Evolutionary conservation across 2,888 invertebrate species (phyloP).

Genomic region (Acrobasis repandana): DNA sequence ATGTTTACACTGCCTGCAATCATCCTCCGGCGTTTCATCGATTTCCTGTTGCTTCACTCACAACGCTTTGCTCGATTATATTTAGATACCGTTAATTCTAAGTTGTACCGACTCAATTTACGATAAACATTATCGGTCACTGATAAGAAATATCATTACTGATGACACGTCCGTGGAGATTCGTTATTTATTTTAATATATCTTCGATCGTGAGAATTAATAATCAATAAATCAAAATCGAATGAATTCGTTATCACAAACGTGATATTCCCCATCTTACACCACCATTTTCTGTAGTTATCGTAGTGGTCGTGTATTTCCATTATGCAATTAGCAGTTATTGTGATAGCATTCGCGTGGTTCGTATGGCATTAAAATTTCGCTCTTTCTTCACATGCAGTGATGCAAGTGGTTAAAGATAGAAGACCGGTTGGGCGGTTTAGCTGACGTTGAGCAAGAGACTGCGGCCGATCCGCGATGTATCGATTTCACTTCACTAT

Average conservation of each 20-base stretch:
- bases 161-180: constrained; percentile 37
- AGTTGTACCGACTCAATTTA: constrained; percentile 24
- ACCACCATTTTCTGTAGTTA: background rate
- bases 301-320: constrained; percentile 30
- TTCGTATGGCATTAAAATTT: constrained; percentile 39
- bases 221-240: constrained; percentile 33
- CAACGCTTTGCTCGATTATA: constrained; percentile 28
- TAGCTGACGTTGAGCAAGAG: constrained; percentile 40
- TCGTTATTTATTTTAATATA: constrained; percentile 33
- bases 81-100: constrained; percentile 20
- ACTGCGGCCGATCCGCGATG: constrained; percentile 34
- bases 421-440: constrained; percentile 45
- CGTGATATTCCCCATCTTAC: constrained; percentile 8
- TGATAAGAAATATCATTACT: constrained; percentile 27
- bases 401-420: constrained; percentile 53
- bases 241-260: background rate
- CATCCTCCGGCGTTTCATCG: constrained; percentile 51
- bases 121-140: constrained; percentile 35
- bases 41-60: constrained; percentile 51
- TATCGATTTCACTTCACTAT: constrained; percentile 40
- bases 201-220: constrained; percentile 51
- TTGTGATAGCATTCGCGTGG: constrained; percentile 33
- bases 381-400: constrained; percentile 44
- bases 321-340: constrained; percentile 20
- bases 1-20: constrained; percentile 51